phyloP scores from a whole-genome alignment of 2,888 invertebrate genomes.

The Drosophila nr. perissopoda region DNA sequence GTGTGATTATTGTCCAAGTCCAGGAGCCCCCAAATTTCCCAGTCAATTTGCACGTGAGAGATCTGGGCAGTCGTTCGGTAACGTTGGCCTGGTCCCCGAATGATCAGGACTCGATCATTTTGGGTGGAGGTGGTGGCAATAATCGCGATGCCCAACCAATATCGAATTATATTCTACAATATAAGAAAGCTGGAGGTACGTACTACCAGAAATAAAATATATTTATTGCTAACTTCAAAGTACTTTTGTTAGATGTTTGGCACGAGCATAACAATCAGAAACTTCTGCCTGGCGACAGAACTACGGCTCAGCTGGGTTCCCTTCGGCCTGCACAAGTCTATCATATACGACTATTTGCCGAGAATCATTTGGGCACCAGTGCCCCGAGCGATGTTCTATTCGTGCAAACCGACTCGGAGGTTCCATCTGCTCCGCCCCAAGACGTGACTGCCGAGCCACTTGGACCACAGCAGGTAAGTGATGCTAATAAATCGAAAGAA shows the following conservation, averaged over 20 bases:
- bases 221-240: not conserved
- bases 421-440: constrained; percentile 90
- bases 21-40: constrained; percentile 88
- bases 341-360: constrained; percentile 87
- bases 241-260: constrained; percentile 86
- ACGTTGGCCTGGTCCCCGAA: constrained; percentile 87
- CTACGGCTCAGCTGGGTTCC: constrained; percentile 86
- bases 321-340: constrained; percentile 87
- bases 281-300: constrained; percentile 86
- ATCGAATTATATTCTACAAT: constrained; percentile 87
- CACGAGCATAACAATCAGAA: constrained; percentile 87
- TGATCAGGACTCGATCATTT: constrained; percentile 83
- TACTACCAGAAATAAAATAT: not conserved
- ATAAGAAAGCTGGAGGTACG: constrained; percentile 87
- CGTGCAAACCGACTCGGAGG: constrained; percentile 87
- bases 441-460: constrained; percentile 89
- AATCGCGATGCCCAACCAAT: constrained; percentile 86
- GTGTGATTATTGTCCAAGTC: constrained; percentile 85
- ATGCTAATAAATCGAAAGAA: not conserved
- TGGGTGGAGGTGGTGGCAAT: constrained; percentile 67
- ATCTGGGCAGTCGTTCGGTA: constrained; percentile 87
- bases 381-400: constrained; percentile 87
- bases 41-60: constrained; percentile 86
- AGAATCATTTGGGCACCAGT: constrained; percentile 88
- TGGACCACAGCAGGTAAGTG: constrained; percentile 87